Conservation (phyloP, 2,888 invertebrate genomes). For the Abrostola triplasia region DNA sequence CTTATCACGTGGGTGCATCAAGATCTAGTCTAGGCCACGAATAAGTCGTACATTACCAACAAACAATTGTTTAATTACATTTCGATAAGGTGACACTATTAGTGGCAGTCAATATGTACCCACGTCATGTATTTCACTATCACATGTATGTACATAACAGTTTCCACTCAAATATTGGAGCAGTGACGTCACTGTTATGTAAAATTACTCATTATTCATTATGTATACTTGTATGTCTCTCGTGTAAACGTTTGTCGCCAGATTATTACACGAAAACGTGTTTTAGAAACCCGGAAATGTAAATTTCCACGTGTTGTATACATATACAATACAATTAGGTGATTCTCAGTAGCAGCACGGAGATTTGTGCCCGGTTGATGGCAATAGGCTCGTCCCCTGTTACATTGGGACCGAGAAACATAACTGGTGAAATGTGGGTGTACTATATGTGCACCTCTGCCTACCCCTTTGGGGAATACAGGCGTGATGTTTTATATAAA, state of each 20-base stretch:
- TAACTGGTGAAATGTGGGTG: too few relatives aligned
- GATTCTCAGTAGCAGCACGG: too few relatives aligned
- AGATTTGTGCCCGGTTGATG: too few relatives aligned
- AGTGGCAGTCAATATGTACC: constrained; percentile 37
- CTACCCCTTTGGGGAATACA: too few relatives aligned
- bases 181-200: constrained; percentile 30
- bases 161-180: constrained; percentile 44
- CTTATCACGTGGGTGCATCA: too few relatives aligned
- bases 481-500: too few relatives aligned
- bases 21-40: too few relatives aligned
- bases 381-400: too few relatives aligned
- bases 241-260: constrained; percentile 3
- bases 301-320: not conserved
- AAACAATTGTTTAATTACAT: constrained; percentile 3
- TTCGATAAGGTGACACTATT: constrained; percentile 5
- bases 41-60: not conserved
- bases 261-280: not conserved
- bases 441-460: too few relatives aligned
- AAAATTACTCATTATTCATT: constrained; percentile 24
- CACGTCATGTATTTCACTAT: constrained; percentile 29
- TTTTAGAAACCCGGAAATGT: not conserved
- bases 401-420: too few relatives aligned
- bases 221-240: constrained; percentile 14
- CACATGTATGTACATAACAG: constrained; percentile 19
- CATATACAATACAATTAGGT: too few relatives aligned